Evolutionary conservation across 2,113 vertebrate genomes (phyloP).

Genomic region (Butorides virescens): DNA sequence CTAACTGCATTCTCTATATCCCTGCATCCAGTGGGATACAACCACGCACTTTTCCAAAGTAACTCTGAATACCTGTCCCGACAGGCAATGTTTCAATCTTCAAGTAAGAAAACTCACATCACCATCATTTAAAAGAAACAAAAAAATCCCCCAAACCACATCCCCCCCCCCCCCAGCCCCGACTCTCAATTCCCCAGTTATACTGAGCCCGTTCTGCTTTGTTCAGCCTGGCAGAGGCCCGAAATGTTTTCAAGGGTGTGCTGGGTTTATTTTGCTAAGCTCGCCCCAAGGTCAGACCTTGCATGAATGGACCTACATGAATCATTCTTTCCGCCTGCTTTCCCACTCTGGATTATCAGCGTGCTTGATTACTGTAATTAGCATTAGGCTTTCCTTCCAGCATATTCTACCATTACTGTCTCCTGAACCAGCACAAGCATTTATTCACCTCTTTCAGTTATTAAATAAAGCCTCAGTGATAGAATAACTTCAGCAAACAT

Average conservation of each 20-base stretch:
- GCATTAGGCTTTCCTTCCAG: background rate
- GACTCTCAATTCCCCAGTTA: background rate
- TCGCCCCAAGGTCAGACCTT: constrained; percentile 46
- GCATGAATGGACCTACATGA: constrained; percentile 50
- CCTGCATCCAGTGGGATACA: background rate
- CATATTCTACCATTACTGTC: background rate
- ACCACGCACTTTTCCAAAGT: background rate
- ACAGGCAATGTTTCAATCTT: background rate
- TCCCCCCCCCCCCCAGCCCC: background rate
- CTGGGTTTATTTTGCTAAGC: constrained; percentile 40
- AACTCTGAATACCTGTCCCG: background rate
- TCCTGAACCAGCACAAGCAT: background rate
- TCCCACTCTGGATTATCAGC: background rate
- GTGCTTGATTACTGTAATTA: background rate
- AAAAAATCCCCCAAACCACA: background rate
- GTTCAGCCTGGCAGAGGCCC: constrained; percentile 5
- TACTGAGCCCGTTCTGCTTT: background rate
- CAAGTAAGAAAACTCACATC: background rate
- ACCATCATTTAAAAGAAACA: background rate
- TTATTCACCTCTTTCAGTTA: background rate
- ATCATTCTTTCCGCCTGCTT: constrained; percentile 51
- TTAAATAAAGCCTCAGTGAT: background rate
- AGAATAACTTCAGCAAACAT: background rate
- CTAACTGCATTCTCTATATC: background rate
- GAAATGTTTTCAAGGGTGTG: constrained; percentile 8